Evolutionary conservation across 2,797 vertebrate genomes (phyloP).

Genomic region (Acrossocheilus wenchowensis): DNA sequence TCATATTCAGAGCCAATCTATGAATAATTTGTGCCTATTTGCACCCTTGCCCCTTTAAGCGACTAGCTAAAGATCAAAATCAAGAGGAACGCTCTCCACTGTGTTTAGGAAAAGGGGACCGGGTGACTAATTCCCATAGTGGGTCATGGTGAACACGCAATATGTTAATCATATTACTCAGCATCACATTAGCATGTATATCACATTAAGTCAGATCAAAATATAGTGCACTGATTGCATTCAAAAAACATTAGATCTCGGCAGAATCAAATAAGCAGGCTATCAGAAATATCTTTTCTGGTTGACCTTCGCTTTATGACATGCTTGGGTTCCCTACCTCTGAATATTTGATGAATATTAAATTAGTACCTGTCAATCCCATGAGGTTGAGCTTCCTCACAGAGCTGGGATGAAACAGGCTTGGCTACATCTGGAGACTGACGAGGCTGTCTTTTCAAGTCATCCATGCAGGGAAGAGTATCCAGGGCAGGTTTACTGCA

Average conservation of each 20-base stretch:
- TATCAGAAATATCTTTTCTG: background rate
- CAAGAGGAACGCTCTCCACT: background rate
- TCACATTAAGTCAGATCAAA: background rate
- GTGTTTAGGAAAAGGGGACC: background rate
- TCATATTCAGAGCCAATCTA: background rate
- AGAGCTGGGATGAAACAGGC: constrained; percentile 62
- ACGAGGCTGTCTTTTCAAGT: constrained; percentile 59
- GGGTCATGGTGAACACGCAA: background rate
- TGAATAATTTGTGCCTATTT: constrained; percentile 11
- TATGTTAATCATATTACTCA: background rate
- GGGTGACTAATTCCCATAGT: background rate
- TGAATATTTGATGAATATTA: constrained; percentile 6
- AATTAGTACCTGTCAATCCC: constrained; percentile 65
- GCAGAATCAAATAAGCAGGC: background rate
- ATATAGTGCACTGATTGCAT: background rate
- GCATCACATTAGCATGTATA: background rate
- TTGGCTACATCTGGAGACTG: constrained; percentile 8
- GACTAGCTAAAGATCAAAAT: constrained; percentile 18
- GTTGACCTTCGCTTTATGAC: background rate
- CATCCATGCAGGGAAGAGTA: constrained; percentile 72
- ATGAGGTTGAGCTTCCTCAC: constrained; percentile 53
- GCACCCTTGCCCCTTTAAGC: constrained; percentile 10
- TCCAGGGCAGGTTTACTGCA: constrained; percentile 70
- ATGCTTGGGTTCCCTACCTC: background rate
- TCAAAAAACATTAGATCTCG: background rate